Conservation (phyloP, 2,888 invertebrate genomes). For the Sceliomorpha sp. region DNA sequence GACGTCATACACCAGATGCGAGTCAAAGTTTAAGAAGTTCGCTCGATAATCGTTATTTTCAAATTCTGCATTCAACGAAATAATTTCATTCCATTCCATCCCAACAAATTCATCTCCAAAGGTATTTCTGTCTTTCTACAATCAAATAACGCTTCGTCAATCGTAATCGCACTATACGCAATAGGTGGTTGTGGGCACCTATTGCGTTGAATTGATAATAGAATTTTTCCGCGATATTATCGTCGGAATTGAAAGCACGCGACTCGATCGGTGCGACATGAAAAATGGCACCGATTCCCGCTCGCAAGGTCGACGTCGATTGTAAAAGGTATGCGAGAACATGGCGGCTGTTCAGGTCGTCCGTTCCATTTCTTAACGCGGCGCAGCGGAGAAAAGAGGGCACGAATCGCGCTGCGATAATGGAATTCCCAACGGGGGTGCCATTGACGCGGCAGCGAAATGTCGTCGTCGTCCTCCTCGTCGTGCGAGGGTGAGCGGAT, state of each 20-base stretch:
- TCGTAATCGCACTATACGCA: too few relatives aligned
- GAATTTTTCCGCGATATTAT: constrained; percentile 34
- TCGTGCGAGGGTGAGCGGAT: constrained; percentile 61
- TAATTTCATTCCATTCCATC: too few relatives aligned
- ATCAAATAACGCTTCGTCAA: too few relatives aligned
- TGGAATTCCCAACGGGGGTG: constrained; percentile 78
- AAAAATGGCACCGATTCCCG: constrained; percentile 42
- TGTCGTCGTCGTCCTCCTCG: too few relatives aligned
- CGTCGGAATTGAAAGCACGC: constrained; percentile 41
- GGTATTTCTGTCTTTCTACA: too few relatives aligned
- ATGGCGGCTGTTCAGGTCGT: constrained; percentile 25
- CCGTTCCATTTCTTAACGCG: constrained; percentile 35
- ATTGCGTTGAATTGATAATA: constrained; percentile 24
- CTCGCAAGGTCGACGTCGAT: constrained; percentile 39
- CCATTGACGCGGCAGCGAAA: constrained; percentile 72
- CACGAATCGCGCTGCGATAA: constrained; percentile 63
- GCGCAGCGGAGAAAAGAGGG: constrained; percentile 23
- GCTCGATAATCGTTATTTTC: too few relatives aligned
- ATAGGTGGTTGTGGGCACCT: neutral
- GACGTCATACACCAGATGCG: too few relatives aligned
- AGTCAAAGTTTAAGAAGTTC: too few relatives aligned
- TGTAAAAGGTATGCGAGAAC: constrained; percentile 44
- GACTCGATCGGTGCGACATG: constrained; percentile 48
- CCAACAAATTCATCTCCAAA: too few relatives aligned
- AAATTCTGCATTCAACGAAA: too few relatives aligned